A percentile compares a stretch with the other conserved stretches of the same genome.
These are phyloP conservation scores for Burhinus oedicnemus DNA, from an alignment of 2,113 vertebrate species.

Conservation along the genomic window DNA sequence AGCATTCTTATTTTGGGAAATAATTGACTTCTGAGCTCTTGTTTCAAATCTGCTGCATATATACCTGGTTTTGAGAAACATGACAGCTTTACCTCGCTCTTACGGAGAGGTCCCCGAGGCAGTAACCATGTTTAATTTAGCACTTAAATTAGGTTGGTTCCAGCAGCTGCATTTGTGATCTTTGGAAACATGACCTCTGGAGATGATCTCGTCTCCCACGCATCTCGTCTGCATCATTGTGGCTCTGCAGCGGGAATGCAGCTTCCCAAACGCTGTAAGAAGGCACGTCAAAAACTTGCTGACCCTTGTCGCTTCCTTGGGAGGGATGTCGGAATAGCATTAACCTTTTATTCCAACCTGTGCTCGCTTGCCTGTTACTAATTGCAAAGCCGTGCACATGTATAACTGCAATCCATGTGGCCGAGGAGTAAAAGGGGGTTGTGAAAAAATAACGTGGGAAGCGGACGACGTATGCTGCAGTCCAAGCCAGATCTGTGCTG, in stretches of 20 bases:
- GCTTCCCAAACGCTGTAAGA: background rate
- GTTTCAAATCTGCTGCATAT: background rate
- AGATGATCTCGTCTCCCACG: background rate
- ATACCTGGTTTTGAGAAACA: background rate
- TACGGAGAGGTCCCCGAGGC: background rate
- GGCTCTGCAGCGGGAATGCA: background rate
- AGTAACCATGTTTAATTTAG: constrained; percentile 27
- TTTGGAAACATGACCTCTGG: background rate
- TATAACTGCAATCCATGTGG: background rate
- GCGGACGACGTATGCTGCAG: rapidly evolving
- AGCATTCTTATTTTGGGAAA: background rate
- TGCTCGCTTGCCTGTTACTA: background rate
- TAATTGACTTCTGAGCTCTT: background rate
- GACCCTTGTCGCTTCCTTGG: background rate
- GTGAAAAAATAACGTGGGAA: background rate
- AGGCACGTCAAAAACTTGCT: background rate
- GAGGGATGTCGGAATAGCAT: background rate
- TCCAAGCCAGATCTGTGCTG: background rate
- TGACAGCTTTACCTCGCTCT: background rate
- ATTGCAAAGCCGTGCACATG: background rate
- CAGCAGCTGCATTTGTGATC: background rate
- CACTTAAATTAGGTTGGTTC: constrained; percentile 26
- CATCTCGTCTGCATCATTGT: background rate
- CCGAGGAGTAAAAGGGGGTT: background rate
- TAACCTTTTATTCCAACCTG: constrained; percentile 3